These are phyloP conservation scores for Sycobia sp. DNA, from an alignment of 1,140 invertebrate genomes.

Conservation along the genomic window DNA sequence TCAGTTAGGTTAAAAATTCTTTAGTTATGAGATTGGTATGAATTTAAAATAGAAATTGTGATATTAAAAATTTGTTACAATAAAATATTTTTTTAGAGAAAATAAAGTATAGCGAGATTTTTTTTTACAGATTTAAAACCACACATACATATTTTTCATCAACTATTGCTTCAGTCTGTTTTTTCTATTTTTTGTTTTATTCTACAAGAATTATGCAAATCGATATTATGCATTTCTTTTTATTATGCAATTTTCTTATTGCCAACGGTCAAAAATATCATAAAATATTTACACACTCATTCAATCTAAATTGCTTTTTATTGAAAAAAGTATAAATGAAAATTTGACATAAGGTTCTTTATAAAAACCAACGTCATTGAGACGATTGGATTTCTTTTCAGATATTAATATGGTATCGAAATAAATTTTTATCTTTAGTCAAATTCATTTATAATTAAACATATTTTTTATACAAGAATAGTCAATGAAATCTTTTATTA, in stretches of 20 bases:
- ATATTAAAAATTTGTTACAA: too few species aligned
- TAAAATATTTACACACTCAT: slow-evolving; percentile 33
- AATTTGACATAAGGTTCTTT: neutral
- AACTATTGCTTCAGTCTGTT: slow-evolving; percentile 35
- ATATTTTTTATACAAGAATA: too few species aligned
- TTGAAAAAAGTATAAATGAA: too few species aligned
- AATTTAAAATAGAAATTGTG: too few species aligned
- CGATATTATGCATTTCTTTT: slow-evolving; percentile 19
- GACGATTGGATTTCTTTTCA: neutral
- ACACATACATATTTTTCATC: slow-evolving; percentile 25
- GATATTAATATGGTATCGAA: slow-evolving; percentile 7
- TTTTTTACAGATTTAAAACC: slow-evolving; percentile 29
- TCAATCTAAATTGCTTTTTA: neutral
- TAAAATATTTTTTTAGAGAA: slow-evolving; percentile 9
- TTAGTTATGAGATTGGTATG: too few species aligned
- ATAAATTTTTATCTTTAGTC: slow-evolving; percentile 11
- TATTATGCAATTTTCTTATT: slow-evolving; percentile 18
- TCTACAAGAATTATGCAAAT: slow-evolving; percentile 16
- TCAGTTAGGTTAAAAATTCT: too few species aligned
- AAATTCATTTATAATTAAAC: too few species aligned
- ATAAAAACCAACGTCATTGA: slow-evolving; percentile 3
- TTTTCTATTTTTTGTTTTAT: slow-evolving; percentile 23
- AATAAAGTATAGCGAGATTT: slow-evolving; percentile 26
- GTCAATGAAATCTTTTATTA: too few species aligned
- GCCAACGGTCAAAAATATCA: slow-evolving; percentile 19